Evolutionary conservation across 2,888 invertebrate species (phyloP).

Genomic region (Nomada lathburiana): DNA sequence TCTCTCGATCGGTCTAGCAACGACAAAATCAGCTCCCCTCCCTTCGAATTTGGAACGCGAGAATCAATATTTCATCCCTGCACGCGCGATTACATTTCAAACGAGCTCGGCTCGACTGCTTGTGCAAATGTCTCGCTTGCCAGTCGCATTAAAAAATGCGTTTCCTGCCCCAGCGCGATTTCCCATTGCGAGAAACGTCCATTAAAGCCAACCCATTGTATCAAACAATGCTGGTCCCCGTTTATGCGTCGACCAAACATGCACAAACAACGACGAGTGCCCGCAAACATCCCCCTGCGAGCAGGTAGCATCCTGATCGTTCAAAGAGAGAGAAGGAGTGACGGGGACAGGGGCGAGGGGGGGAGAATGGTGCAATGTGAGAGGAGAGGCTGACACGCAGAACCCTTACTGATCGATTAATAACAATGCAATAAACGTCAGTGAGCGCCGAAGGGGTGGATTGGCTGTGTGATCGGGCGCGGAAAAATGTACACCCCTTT

Average conservation of each 20-base stretch:
- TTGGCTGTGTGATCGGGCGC: constrained; percentile 55
- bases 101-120: background rate
- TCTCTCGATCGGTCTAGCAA: background rate
- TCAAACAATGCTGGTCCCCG: constrained; percentile 45
- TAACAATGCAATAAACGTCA: constrained; percentile 83
- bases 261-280: constrained; percentile 44
- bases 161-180: constrained; percentile 24
- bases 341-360: background rate
- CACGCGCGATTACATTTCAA: constrained; percentile 25
- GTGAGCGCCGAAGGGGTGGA: constrained; percentile 66
- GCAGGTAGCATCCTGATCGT: constrained; percentile 36
- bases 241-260: constrained; percentile 45
- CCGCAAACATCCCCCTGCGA: constrained; percentile 39
- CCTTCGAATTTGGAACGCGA: background rate
- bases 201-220: constrained; percentile 54
- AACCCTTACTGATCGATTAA: constrained; percentile 80
- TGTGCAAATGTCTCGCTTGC: constrained; percentile 37
- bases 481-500: constrained; percentile 75
- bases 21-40: background rate
- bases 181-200: constrained; percentile 54
- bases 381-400: constrained; percentile 45
- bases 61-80: constrained; percentile 33
- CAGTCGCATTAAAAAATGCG: constrained; percentile 37
- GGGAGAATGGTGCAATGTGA: constrained; percentile 21
- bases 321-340: background rate